Evolutionary conservation across 2,888 invertebrate genomes (phyloP).

Genomic region (Cremastinae sp.): DNA sequence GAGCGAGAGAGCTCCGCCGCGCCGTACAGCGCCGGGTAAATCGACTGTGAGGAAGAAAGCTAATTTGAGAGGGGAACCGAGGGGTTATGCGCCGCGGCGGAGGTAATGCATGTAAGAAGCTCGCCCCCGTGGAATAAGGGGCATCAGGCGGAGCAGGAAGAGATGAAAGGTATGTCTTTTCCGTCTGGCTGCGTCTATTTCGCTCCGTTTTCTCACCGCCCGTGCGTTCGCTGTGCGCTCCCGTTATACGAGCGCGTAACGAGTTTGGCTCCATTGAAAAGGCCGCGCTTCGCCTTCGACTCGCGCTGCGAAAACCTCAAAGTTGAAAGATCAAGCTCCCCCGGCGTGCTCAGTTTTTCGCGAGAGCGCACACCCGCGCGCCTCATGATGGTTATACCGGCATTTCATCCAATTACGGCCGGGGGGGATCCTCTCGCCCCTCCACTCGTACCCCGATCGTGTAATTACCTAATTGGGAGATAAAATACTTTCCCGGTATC

Average conservation of each 20-base stretch:
- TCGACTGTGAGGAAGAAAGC: conserved; percentile 59
- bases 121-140: background rate
- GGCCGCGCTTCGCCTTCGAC: conserved; percentile 6
- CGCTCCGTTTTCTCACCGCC: conserved; percentile 44
- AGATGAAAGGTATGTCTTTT: conserved; percentile 58
- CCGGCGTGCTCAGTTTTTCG: conserved; percentile 10
- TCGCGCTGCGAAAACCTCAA: background rate
- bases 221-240: background rate
- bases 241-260: conserved; percentile 1
- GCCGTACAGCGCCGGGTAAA: conserved; percentile 55
- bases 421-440: conserved; percentile 9
- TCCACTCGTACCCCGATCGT: conserved; percentile 35
- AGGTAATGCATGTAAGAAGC: conserved; percentile 19
- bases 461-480: conserved; percentile 45
- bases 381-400: no score
- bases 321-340: conserved; percentile 41
- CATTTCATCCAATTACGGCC: conserved; percentile 53
- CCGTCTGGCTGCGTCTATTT: conserved; percentile 56
- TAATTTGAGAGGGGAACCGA: conserved; percentile 45
- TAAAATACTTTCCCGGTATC: background rate
- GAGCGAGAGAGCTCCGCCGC: conserved; percentile 29
- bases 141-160: conserved; percentile 10
- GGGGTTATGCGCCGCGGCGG: conserved; percentile 4
- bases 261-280: conserved; percentile 41
- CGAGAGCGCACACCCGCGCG: conserved; percentile 6